Conservation (phyloP, 2,113 vertebrate genomes). For the Pelecanus crispus region DNA sequence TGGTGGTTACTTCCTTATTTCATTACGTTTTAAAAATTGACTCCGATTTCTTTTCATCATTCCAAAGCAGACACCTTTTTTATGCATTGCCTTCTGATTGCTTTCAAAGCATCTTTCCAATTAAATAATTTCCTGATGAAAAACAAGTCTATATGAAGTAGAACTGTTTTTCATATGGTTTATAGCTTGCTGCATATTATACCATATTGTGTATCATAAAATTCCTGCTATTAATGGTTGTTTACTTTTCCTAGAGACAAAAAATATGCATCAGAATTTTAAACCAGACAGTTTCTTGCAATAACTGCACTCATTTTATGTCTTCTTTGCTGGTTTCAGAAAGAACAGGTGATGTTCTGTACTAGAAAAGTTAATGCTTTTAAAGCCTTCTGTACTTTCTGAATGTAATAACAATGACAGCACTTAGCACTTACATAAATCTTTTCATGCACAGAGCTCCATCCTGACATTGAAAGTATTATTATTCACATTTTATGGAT, state of each 20-base stretch:
- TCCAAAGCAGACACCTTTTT: neutral
- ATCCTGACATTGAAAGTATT: neutral
- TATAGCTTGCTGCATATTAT: neutral
- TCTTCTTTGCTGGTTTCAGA: neutral
- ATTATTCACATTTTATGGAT: neutral
- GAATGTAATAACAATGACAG: slow-evolving; percentile 8
- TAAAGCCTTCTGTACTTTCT: slow-evolving; percentile 2
- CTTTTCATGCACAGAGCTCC: neutral
- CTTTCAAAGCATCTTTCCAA: neutral
- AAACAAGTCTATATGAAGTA: neutral
- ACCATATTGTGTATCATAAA: neutral
- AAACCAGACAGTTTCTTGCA: neutral
- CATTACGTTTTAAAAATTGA: neutral
- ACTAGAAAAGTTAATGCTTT: slow-evolving; percentile 19
- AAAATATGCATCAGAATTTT: neutral
- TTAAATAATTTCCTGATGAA: slow-evolving; percentile 13
- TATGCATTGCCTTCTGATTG: neutral
- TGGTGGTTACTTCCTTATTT: neutral
- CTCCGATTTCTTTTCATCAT: neutral
- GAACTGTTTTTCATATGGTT: neutral
- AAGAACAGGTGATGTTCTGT: neutral
- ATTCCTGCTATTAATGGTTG: neutral
- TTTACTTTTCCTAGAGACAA: slow-evolving; percentile 9
- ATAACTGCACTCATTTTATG: neutral
- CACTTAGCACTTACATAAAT: neutral